Percentiles rank a stretch among this genome's conserved stretches.
Conservation (phyloP, 1,140 invertebrate species). For the Lanistes nyassanus region DNA sequence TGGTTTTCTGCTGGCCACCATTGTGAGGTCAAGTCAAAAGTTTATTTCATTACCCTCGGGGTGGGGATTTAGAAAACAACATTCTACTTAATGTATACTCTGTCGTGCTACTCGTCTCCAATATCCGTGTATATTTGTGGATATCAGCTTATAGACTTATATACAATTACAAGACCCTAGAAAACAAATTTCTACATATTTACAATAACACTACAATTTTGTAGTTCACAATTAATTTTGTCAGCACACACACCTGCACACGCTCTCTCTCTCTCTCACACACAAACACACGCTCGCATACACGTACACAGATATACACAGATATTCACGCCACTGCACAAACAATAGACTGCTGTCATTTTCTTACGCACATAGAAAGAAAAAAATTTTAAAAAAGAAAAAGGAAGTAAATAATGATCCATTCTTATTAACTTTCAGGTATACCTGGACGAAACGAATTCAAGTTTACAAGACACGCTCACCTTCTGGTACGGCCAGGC, state of each 20-base stretch:
- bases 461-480: neutral
- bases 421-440: neutral
- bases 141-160: neutral
- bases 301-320: conserved; percentile 1
- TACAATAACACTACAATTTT: no score
- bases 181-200: no score
- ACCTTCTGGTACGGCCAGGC: neutral
- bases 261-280: neutral
- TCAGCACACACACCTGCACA: neutral
- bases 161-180: neutral
- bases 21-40: neutral
- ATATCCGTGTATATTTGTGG: no score
- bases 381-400: neutral
- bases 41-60: no score
- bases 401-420: no score
- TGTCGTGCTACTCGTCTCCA: neutral
- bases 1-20: neutral
- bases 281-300: neutral
- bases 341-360: neutral
- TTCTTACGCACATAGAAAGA: neutral
- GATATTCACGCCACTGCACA: neutral
- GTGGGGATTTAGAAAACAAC: neutral
- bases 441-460: neutral
- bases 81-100: neutral
- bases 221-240: no score